These are phyloP conservation scores for cattle (Bos taurus) DNA, from an alignment of 2,113 vertebrate species.

Conservation along the genomic window ARS-UCD2.0 NC_037333.1:110912001-110912500, in stretches of 20 bases:
- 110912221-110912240: background rate
- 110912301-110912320: background rate
- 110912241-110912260: background rate
- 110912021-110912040: background rate
- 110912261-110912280: background rate
- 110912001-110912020: background rate
- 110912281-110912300: background rate
- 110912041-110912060: background rate
- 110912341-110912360: rapidly evolving
- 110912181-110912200: background rate
- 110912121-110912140: background rate
- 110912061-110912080: background rate
- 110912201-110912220: background rate
- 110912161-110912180: background rate
- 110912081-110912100: background rate
- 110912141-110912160: background rate
- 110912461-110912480: background rate
- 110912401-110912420: background rate
- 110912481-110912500: background rate
- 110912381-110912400: background rate
- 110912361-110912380: rapidly evolving
- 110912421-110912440: background rate
- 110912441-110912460: background rate
- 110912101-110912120: background rate
- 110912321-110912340: background rate